Evolutionary conservation across 2,797 vertebrate genomes (phyloP).

Genomic region (Lacerta bilineata): DNA sequence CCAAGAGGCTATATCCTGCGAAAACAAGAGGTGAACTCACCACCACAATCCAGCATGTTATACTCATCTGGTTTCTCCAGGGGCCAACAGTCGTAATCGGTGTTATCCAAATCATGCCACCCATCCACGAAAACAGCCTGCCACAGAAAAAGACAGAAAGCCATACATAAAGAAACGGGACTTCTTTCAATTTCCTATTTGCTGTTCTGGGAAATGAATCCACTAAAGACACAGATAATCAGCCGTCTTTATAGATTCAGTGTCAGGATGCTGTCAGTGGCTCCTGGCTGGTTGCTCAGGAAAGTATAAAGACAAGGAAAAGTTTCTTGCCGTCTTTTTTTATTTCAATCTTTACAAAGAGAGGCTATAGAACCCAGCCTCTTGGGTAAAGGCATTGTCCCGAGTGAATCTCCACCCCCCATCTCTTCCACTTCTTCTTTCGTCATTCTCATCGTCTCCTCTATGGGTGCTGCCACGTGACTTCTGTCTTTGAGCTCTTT

Average conservation of each 20-base stretch:
- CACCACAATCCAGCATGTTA: conserved; percentile 90
- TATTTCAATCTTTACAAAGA: too few relatives aligned
- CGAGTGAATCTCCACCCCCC: too few relatives aligned
- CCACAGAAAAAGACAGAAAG: background rate
- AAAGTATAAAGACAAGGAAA: background rate
- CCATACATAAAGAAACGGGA: accelerated
- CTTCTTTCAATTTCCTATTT: background rate
- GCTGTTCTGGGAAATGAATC: background rate
- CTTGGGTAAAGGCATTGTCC: too few relatives aligned
- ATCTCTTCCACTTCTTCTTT: too few relatives aligned
- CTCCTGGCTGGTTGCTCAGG: too few relatives aligned
- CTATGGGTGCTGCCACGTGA: too few relatives aligned
- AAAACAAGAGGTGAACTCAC: conserved; percentile 60
- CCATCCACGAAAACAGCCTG: conserved; percentile 64
- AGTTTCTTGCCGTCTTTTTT: too few relatives aligned
- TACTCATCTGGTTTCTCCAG: conserved; percentile 84
- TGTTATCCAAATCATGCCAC: conserved; percentile 91
- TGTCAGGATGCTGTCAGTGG: too few relatives aligned
- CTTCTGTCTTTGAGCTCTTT: too few relatives aligned
- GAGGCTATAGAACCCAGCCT: too few relatives aligned
- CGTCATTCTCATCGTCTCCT: too few relatives aligned
- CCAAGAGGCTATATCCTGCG: background rate
- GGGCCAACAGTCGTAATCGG: conserved; percentile 90
- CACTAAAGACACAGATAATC: accelerated
- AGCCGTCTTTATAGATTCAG: background rate